A percentile compares a stretch with the other conserved stretches of the same genome.
These are phyloP conservation scores for Tetragonisca angustula DNA, from an alignment of 2,888 invertebrate genomes.

Conservation along the genomic window DNA sequence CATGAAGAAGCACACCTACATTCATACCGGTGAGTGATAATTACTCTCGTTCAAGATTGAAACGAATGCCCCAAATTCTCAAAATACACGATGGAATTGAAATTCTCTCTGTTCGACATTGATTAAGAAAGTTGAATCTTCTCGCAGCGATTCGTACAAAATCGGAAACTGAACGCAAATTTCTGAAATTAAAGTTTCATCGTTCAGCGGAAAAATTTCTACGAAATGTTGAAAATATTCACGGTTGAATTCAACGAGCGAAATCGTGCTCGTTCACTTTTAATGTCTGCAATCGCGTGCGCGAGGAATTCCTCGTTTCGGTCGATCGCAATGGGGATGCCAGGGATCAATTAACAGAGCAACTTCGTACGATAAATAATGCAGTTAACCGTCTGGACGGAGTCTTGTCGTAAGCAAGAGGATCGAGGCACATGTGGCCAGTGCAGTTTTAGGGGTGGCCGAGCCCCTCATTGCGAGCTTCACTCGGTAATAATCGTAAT, in stretches of 20 bases:
- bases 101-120: neutral
- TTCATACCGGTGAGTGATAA: conserved; percentile 91
- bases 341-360: conserved; percentile 80
- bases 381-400: conserved; percentile 80
- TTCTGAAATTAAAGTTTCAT: too few species aligned
- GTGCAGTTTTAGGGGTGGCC: conserved; percentile 70
- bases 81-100: neutral
- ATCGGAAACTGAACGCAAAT: neutral
- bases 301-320: conserved; percentile 39
- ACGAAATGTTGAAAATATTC: neutral
- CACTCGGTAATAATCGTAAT: conserved; percentile 83
- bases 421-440: conserved; percentile 77
- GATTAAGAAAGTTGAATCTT: neutral
- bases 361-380: conserved; percentile 80
- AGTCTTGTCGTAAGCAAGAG: conserved; percentile 78
- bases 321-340: conserved; percentile 84
- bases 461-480: conserved; percentile 72
- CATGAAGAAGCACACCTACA: conserved; percentile 99
- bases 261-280: neutral
- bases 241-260: neutral
- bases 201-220: neutral
- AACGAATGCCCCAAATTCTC: neutral
- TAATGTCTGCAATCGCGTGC: conserved; percentile 18
- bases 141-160: neutral
- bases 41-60: neutral